These are phyloP conservation scores for Lypha dubia DNA, from an alignment of 2,888 invertebrate genomes.

Conservation along the genomic window DNA sequence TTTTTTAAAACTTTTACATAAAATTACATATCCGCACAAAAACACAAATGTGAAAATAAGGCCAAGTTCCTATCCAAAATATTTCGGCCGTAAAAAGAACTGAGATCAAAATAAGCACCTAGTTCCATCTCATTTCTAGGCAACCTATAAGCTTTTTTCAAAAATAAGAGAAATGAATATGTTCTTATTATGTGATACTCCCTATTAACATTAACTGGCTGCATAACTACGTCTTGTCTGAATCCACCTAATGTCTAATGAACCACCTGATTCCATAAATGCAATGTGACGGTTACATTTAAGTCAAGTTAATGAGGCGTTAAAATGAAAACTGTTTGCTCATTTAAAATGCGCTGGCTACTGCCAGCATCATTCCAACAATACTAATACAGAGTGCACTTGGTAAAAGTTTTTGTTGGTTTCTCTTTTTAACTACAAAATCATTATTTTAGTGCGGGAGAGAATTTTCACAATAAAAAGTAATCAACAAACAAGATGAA, in stretches of 20 bases:
- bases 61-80: too few relatives aligned
- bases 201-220: background rate
- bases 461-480: constrained; percentile 64
- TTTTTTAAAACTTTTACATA: too few relatives aligned
- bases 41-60: too few relatives aligned
- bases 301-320: constrained; percentile 81
- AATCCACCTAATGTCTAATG: too few relatives aligned
- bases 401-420: constrained; percentile 43
- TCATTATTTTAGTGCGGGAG: constrained; percentile 17
- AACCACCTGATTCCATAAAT: constrained; percentile 49
- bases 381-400: constrained; percentile 40
- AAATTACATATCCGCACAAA: too few relatives aligned
- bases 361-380: background rate
- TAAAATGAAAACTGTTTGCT: constrained; percentile 79
- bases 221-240: constrained; percentile 19
- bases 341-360: constrained; percentile 44
- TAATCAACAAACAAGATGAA: constrained; percentile 65
- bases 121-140: too few relatives aligned
- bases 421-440: constrained; percentile 33
- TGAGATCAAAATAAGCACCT: too few relatives aligned
- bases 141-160: too few relatives aligned
- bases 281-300: constrained; percentile 65
- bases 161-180: too few relatives aligned
- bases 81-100: too few relatives aligned
- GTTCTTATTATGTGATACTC: too few relatives aligned